Evolutionary conservation across 2,888 invertebrate species (phyloP), one percentile per base, ranked within the genome.

Genomic region (Leistus spinibarbis): DNA sequence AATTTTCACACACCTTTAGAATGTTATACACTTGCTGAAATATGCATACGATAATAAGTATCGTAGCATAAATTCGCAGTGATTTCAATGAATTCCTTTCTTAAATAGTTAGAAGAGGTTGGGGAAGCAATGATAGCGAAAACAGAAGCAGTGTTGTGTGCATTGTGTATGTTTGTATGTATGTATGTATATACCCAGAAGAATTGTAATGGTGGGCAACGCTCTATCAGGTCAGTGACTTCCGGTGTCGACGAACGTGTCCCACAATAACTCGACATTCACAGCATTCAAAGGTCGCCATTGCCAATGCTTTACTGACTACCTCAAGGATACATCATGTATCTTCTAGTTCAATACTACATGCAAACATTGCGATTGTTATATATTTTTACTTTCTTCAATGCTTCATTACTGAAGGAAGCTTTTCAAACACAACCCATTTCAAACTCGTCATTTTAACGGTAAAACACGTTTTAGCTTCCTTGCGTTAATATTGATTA

Each of bases 261-360:
- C 54, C 54, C 54, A 20, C 67, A 54, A 23, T 54, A 68, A 54
- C 62, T 54, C 64, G 56, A 68, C 20, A 54, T 3, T 40, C 53
- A 17, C 62, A 53, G 64, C 71, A 71, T 71, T 71, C 64, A 71
- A 71, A 71, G 71, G 64, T 64, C 63, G 71, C 66, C 40, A 64
- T 16, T 9, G 22, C 57, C 22, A n/a, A n/a, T n/a, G n/a, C n/a
- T n/a, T 19, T 16, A 19, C 13, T 65, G 13, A 24, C 13, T 65
- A 27, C 24, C 65, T 65, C 27, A 65, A 65, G 65, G 65, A 65
- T 65, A 9, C n/a, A 40, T 40, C 40, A 40, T 40, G 40, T 10
- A 7, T 40, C 40, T 40, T 10, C 40, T 13, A 13, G 40, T 40
- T 13, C 7, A 40, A n/a, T n/a, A n/a, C n/a, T n/a, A n/a, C n/a